These are phyloP conservation scores for Acronicta alni DNA, from an alignment of 2,888 invertebrate genomes.

Conservation along the genomic window DNA sequence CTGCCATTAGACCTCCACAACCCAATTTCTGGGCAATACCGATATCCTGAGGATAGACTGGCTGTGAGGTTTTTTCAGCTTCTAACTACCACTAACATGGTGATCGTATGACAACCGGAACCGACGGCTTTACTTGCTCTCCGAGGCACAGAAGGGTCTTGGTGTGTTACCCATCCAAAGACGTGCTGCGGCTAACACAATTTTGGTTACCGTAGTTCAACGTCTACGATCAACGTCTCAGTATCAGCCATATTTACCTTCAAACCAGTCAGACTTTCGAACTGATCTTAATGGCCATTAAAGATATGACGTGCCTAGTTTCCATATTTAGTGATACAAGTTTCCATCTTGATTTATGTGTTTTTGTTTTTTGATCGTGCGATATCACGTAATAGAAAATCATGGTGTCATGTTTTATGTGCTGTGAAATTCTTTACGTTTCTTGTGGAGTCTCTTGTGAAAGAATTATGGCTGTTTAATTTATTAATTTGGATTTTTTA, in stretches of 20 bases:
- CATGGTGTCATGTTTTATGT: slow-evolving; percentile 23
- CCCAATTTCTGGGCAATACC: too few species aligned
- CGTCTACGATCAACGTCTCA: slow-evolving; percentile 24
- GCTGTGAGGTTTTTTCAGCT: too few species aligned
- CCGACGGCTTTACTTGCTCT: too few species aligned
- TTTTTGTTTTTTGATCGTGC: slow-evolving; percentile 46
- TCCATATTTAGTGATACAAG: slow-evolving; percentile 64
- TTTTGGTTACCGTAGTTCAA: too few species aligned
- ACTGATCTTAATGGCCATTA: slow-evolving; percentile 39
- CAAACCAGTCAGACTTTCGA: slow-evolving; percentile 41
- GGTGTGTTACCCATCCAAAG: too few species aligned
- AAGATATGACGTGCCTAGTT: slow-evolving; percentile 55
- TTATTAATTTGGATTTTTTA: not conserved
- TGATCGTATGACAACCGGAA: too few species aligned
- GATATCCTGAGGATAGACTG: too few species aligned
- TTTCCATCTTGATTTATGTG: slow-evolving; percentile 65
- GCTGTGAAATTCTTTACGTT: slow-evolving; percentile 13
- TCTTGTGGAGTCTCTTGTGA: slow-evolving; percentile 1
- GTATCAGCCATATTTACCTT: slow-evolving; percentile 23
- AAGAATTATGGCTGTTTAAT: not conserved
- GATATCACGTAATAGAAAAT: slow-evolving; percentile 53
- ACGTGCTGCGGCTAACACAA: too few species aligned
- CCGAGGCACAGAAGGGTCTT: too few species aligned
- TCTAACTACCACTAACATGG: too few species aligned
- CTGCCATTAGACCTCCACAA: too few species aligned